Evolutionary conservation across 2,113 vertebrate species (phyloP).

Genomic region (Zosterops japonicus): DNA sequence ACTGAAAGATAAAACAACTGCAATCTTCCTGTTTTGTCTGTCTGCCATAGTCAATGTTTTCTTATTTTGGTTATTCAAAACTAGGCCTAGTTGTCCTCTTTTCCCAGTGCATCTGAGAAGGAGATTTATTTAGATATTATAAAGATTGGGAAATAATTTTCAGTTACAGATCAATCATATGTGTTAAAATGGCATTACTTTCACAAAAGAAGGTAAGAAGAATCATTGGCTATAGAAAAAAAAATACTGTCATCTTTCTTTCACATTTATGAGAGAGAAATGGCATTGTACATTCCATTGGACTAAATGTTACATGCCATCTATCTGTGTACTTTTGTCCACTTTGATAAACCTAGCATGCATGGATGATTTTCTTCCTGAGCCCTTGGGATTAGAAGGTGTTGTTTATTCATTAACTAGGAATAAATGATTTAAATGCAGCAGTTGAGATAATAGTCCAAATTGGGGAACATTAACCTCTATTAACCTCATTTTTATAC

Average conservation of each 20-base stretch:
- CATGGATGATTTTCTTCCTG: background rate
- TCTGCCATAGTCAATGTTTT: background rate
- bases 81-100: background rate
- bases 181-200: background rate
- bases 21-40: background rate
- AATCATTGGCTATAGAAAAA: background rate
- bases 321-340: background rate
- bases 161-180: background rate
- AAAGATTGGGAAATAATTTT: background rate
- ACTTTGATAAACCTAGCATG: background rate
- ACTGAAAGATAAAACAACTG: background rate
- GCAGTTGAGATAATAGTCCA: background rate
- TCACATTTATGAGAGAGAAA: background rate
- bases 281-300: background rate
- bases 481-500: constrained; percentile 30
- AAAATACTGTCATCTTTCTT: background rate
- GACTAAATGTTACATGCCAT: background rate
- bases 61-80: background rate
- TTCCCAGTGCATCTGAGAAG: background rate
- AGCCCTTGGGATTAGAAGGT: background rate
- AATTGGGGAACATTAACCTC: constrained; percentile 7
- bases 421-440: background rate
- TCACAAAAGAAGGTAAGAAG: background rate
- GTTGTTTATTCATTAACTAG: constrained; percentile 39
- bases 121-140: background rate